Percentiles rank a stretch among this genome's conserved stretches.
phyloP scores from a whole-genome alignment of 64 coral and sea anemone species.

The Catalaphyllia jardinei region DNA sequence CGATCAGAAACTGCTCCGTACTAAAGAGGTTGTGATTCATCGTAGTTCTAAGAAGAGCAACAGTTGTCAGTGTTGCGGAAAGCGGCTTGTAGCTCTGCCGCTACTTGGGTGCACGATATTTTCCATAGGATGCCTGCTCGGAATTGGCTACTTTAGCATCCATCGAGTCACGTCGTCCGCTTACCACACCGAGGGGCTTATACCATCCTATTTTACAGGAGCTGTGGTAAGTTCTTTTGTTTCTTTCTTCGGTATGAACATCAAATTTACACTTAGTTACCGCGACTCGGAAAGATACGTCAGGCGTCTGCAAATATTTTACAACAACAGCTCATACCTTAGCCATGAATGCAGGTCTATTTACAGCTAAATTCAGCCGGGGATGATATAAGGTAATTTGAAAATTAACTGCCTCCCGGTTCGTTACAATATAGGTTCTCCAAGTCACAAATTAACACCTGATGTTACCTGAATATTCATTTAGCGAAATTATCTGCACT shows the following conservation, averaged over 20 bases:
- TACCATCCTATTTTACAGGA: conserved; percentile 59
- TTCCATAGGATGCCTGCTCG: conserved; percentile 72
- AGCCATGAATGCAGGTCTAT: background rate
- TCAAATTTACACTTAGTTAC: too few relatives aligned
- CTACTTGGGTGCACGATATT: conserved; percentile 72
- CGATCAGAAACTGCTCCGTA: conserved; percentile 29
- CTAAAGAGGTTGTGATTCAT: conserved; percentile 38
- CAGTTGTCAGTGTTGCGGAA: conserved; percentile 66
- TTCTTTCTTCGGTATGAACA: background rate
- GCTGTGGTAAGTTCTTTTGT: conserved; percentile 59
- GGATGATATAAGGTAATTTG: background rate
- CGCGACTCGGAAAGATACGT: too few relatives aligned
- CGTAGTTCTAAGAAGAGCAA: background rate
- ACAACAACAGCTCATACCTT: background rate
- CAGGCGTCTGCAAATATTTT: background rate
- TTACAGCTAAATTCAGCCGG: background rate
- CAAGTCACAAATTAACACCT: conserved; percentile 3
- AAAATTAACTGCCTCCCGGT: background rate
- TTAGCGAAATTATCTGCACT: background rate
- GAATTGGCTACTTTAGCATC: conserved; percentile 74
- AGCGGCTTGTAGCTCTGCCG: conserved; percentile 64
- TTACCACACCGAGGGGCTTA: conserved; percentile 51
- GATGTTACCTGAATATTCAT: background rate
- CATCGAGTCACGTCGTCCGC: conserved; percentile 56
- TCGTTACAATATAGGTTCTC: background rate